Conservation (phyloP, 2,888 invertebrate genomes). For the Ennomos quercinarius region DNA sequence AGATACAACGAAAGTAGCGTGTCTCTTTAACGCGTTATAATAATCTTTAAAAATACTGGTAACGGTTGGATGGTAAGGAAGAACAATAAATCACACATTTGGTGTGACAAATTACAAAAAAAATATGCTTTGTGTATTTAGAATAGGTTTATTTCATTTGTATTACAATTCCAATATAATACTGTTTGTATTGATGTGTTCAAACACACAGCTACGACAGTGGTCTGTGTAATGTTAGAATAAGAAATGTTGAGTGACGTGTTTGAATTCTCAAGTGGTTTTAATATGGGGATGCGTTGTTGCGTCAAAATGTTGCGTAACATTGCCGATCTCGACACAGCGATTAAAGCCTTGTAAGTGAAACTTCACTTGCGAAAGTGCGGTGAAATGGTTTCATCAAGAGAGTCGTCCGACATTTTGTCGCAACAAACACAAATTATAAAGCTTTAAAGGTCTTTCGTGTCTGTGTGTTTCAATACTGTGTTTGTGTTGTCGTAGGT, state of each 20-base stretch:
- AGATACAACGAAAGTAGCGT: constrained; percentile 17
- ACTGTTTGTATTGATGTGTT: constrained; percentile 43
- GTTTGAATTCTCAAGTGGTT: not conserved
- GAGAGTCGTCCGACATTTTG: constrained; percentile 6
- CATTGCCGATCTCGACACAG: not conserved
- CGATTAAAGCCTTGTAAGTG: not conserved
- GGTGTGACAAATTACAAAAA: constrained; percentile 29
- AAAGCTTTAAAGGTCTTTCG: constrained; percentile 11
- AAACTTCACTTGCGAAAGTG: not conserved
- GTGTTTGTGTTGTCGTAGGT: constrained; percentile 22
- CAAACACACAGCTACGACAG: constrained; percentile 32
- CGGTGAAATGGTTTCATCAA: not conserved
- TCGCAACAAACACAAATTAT: constrained; percentile 5
- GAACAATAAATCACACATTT: constrained; percentile 20
- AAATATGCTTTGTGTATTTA: constrained; percentile 42
- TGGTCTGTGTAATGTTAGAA: constrained; percentile 8
- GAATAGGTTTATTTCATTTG: constrained; percentile 57
- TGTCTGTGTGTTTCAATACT: constrained; percentile 29
- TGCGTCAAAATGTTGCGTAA: constrained; percentile 7
- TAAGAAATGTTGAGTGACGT: constrained; percentile 9
- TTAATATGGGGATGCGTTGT: not conserved
- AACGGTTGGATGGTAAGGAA: constrained; percentile 11
- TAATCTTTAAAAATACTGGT: not conserved
- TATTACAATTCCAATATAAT: constrained; percentile 67
- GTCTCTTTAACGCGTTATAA: not conserved